phyloP scores from a whole-genome alignment of 2,113 vertebrate genomes.

The Solenodon paradoxus region DNA sequence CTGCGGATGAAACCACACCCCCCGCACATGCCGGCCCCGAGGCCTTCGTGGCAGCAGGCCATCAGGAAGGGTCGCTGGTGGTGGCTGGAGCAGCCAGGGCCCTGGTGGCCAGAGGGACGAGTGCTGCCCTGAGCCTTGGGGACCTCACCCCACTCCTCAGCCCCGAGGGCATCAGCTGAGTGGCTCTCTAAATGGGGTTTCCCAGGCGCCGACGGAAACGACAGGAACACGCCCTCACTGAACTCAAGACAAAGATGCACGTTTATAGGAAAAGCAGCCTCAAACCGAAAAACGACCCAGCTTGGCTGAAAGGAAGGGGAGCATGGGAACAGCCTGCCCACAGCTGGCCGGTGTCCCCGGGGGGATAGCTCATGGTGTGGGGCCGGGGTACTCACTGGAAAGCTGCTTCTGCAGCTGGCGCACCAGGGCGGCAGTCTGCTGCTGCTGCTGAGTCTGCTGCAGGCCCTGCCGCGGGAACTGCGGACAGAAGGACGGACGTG shows the following conservation, averaged over 20 bases:
- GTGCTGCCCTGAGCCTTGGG: neutral
- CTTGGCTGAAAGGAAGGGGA: neutral
- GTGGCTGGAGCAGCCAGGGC: neutral
- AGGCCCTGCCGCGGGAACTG: constrained; percentile 84
- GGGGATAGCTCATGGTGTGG: too few relatives aligned
- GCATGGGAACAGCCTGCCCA: fast-evolving
- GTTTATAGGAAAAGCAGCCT: neutral
- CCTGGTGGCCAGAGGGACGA: neutral
- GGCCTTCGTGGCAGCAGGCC: too few relatives aligned
- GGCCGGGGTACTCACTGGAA: constrained; percentile 78
- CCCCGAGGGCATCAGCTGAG: neutral
- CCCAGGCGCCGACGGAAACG: neutral
- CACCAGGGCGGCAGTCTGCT: constrained; percentile 82
- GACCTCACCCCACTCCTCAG: too few relatives aligned
- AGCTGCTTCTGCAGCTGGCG: constrained; percentile 87
- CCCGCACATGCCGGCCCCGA: too few relatives aligned
- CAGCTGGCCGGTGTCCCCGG: too few relatives aligned
- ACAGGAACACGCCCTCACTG: neutral
- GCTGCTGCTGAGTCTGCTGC: constrained; percentile 86
- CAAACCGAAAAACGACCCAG: neutral
- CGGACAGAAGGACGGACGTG: neutral
- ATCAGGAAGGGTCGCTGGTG: neutral
- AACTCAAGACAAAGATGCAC: neutral
- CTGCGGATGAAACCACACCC: neutral
- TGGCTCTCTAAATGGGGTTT: neutral